Evolutionary conservation across 2,113 vertebrate genomes (phyloP), one percentile per base, ranked within the genome.

Genomic region (Hymenochirus boettgeri): DNA sequence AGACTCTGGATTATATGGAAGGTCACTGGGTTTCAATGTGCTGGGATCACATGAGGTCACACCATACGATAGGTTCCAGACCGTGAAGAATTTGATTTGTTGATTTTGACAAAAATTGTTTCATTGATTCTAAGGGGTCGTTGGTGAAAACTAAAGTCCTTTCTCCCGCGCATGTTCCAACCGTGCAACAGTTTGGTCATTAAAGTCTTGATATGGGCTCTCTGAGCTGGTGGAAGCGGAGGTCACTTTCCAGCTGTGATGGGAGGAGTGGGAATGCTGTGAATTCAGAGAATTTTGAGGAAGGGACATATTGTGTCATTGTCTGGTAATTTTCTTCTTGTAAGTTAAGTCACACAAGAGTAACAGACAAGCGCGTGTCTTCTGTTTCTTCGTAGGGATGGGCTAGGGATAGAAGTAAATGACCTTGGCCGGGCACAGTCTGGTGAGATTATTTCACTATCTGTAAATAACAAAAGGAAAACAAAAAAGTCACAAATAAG

Each of bases 231-330:
- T 99, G 95, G 86, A 99, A 96, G 62, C 90, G 94, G 61, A 99
- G 86, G 84, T 99, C 94, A 0, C 91, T 89, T 74, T 97, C 93
- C 39, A 99, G 85, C 69, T 92, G 80, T 0, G 91, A 77, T 0
- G 96, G 95, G 26, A 98, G 89, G 42, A 84, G 19, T 92, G 90
- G 22, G 89, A 95, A 82, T 95, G 94, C 84, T 96, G 95, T 22
- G 92, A 93, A 79, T 98, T 98, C 70, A 96, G 93, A 71, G 95
- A 98, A 75, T 98, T 98, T 84, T 98, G 96, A 0, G 96, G 96
- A 64, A 90, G 54, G 95, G 90, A 70, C 92, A 93, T n/a, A 88
- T 78, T n/a, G 89, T 81, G 77, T 81, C 0, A 70, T 72, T 52
- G 71, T 42, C 0, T 78, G 85, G 74, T 88, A 82, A 17, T 89